Conservation (phyloP, 2,797 vertebrate genomes). For the Coregonus ussuriensis region DNA sequence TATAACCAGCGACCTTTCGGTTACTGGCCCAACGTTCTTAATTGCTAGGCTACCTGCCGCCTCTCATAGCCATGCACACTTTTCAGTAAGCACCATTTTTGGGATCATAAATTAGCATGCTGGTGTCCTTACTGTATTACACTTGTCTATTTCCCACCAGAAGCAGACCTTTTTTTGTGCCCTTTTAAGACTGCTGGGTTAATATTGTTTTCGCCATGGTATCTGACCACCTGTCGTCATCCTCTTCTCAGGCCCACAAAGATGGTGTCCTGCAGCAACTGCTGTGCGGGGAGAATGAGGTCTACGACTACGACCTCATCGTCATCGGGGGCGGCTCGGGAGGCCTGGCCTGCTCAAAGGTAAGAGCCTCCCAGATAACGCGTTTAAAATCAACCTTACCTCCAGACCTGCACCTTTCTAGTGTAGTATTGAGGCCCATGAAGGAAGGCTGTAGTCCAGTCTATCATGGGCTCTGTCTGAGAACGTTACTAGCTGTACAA, state of each 20-base stretch:
- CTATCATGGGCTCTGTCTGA: neutral
- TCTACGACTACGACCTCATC: constrained; percentile 91
- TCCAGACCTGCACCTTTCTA: neutral
- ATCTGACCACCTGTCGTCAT: neutral
- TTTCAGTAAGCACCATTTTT: no score
- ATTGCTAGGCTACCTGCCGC: no score
- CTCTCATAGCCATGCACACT: no score
- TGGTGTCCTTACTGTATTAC: no score
- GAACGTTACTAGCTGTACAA: neutral
- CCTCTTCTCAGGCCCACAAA: constrained; percentile 79
- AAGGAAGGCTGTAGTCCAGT: constrained; percentile 8
- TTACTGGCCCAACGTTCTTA: no score
- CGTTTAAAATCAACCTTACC: neutral
- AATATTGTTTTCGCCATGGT: constrained; percentile 17
- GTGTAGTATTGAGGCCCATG: neutral
- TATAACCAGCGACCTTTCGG: no score
- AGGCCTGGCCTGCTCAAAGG: constrained; percentile 96
- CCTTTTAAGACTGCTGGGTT: neutral
- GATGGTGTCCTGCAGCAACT: constrained; percentile 89
- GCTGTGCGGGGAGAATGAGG: constrained; percentile 68
- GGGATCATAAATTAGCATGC: no score
- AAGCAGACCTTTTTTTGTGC: no score
- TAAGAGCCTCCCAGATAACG: constrained; percentile 47
- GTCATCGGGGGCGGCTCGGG: constrained; percentile 95
- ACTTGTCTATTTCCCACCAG: no score